Evolutionary conservation across 1,140 invertebrate genomes (phyloP).

Genomic region (Steinernema khuongi): DNA sequence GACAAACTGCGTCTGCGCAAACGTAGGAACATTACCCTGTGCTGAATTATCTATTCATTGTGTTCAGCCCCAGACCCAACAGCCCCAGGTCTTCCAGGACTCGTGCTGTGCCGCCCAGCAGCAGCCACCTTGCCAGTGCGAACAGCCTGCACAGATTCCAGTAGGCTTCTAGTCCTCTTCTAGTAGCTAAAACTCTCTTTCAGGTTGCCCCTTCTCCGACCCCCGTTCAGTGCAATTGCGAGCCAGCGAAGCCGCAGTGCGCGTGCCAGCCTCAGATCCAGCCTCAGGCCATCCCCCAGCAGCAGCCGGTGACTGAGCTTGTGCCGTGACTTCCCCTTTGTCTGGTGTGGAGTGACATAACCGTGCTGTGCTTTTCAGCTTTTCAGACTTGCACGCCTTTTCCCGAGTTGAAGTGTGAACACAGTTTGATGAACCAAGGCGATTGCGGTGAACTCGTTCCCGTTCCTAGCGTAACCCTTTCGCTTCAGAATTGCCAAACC

Average conservation of each 20-base stretch:
- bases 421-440: neutral
- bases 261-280: neutral
- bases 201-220: neutral
- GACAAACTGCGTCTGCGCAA: constrained; percentile 40
- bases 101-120: constrained; percentile 40
- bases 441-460: neutral
- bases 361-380: neutral
- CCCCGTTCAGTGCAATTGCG: neutral
- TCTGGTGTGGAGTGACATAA: neutral
- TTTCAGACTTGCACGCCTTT: too few relatives aligned
- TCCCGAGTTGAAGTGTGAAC: too few relatives aligned
- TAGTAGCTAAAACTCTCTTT: too few relatives aligned
- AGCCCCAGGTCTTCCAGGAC: constrained; percentile 40
- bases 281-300: neutral
- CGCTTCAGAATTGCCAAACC: constrained; percentile 46
- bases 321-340: neutral
- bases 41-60: neutral
- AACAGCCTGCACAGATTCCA: constrained; percentile 17
- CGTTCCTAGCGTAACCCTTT: neutral
- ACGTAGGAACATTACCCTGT: constrained; percentile 22
- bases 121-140: constrained; percentile 32
- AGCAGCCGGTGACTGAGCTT: neutral
- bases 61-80: constrained; percentile 30
- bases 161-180: neutral
- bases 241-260: neutral